A percentile compares a stretch with the other conserved stretches of the same genome.
These are phyloP conservation scores for Ips nitidus DNA, from an alignment of 1,140 invertebrate genomes.

Conservation along the genomic window DNA sequence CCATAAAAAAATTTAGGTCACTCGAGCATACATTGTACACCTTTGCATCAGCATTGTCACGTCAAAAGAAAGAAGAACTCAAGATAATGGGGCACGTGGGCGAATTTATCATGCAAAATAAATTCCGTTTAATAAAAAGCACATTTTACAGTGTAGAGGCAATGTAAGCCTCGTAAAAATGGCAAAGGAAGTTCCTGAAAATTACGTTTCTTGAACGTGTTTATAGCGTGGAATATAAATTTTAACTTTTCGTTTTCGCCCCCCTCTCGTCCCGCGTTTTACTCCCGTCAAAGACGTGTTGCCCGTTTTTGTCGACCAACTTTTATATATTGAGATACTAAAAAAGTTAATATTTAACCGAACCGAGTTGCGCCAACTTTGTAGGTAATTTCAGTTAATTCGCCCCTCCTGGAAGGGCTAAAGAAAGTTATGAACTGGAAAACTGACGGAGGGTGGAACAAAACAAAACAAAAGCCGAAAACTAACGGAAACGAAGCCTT, in stretches of 20 bases:
- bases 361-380: neutral
- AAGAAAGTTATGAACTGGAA: too few species aligned
- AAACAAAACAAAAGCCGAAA: too few species aligned
- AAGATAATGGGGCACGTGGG: slow-evolving; percentile 8
- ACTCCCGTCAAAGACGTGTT: slow-evolving; percentile 4
- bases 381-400: too few species aligned
- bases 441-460: too few species aligned
- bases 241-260: slow-evolving; percentile 7
- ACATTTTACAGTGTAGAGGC: slow-evolving; percentile 16
- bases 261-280: too few species aligned
- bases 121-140: slow-evolving; percentile 20
- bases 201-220: slow-evolving; percentile 20
- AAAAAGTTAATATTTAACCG: slow-evolving; percentile 10
- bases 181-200: slow-evolving; percentile 14
- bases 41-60: too few species aligned
- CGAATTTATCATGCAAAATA: slow-evolving; percentile 17
- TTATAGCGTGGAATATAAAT: slow-evolving; percentile 22
- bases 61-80: neutral
- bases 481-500: too few species aligned
- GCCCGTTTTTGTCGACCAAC: slow-evolving; percentile 1
- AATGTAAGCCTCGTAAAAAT: slow-evolving; percentile 11
- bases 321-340: slow-evolving; percentile 5
- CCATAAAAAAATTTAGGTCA: too few species aligned
- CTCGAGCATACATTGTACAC: too few species aligned
- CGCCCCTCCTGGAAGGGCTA: too few species aligned